These are phyloP conservation scores for Laspeyria flexula DNA, from an alignment of 2,888 invertebrate genomes.

Conservation along the genomic window DNA sequence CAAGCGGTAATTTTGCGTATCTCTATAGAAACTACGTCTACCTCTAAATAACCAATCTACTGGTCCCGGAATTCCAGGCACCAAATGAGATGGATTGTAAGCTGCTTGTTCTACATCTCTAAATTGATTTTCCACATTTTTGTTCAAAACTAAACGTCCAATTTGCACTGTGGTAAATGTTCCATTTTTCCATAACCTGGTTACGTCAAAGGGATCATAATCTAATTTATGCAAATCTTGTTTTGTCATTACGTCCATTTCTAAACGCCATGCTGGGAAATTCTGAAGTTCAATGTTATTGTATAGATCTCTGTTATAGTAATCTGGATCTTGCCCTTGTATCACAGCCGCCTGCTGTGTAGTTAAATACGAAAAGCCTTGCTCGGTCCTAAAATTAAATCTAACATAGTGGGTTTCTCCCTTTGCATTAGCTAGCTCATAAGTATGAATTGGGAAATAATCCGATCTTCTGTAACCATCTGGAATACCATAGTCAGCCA, in stretches of 20 bases:
- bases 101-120: slow-evolving; percentile 81
- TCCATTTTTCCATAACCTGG: slow-evolving; percentile 71
- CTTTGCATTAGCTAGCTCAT: slow-evolving; percentile 91
- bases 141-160: slow-evolving; percentile 77
- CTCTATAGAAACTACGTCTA: slow-evolving; percentile 78
- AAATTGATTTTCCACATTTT: slow-evolving; percentile 80
- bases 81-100: slow-evolving; percentile 66
- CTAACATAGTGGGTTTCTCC: slow-evolving; percentile 91
- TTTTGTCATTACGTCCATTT: slow-evolving; percentile 72
- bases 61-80: slow-evolving; percentile 80
- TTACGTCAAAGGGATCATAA: slow-evolving; percentile 78
- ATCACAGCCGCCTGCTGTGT: slow-evolving; percentile 87
- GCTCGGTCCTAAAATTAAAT: slow-evolving; percentile 95
- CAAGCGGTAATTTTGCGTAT: slow-evolving; percentile 78
- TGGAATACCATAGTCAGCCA: slow-evolving; percentile 94
- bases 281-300: slow-evolving; percentile 88
- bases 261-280: slow-evolving; percentile 12
- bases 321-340: slow-evolving; percentile 91
- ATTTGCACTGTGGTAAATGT: slow-evolving; percentile 80
- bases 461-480: slow-evolving; percentile 95
- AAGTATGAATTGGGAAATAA: slow-evolving; percentile 95
- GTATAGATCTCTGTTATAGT: slow-evolving; percentile 92
- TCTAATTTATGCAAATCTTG: slow-evolving; percentile 63
- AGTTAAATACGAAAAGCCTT: slow-evolving; percentile 91
- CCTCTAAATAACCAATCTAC: slow-evolving; percentile 83